Evolutionary conservation across 2,888 invertebrate species (phyloP), one percentile per base, ranked within the genome.

Genomic region (Drosophila borealis): DNA sequence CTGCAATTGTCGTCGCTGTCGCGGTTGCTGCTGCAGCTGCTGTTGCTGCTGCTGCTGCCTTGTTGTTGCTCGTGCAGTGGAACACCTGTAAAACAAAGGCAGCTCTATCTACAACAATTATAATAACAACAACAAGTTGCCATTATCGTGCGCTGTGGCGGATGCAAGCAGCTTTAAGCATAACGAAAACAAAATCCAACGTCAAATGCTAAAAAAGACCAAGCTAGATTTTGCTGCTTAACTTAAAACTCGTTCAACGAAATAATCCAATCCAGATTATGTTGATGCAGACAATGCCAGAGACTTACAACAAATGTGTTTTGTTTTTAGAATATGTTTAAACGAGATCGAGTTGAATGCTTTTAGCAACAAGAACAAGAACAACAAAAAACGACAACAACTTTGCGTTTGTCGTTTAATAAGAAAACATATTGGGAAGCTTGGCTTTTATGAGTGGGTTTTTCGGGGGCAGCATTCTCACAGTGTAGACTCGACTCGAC

Each of bases 51-150:
- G 70, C 5, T 50, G 55, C 49, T 36, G 17, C 25, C 42, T n/a
- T 56, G 46, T 25, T 64, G 67, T 49, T 80, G 87, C 76, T 81
- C 80, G 87, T 84, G 80, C 81, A 73, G 75, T 80, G 85, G 85
- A 85, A 85, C 85, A 85, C 85, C 88, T 85, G 85, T 85, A 84
- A 74, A 80, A 80, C 78, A 86, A 84, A 86, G 79, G 75, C 81
- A 65, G 68, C 68, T 62, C 66, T 78, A 82, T 82, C 82, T 80
- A 63, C 65, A 76, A 54, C 76, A 65, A 65, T 59, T 48, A 29
- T 48, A 21, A 53, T 42, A 45, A 54, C 49, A 45, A 62, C 34
- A 36, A 56, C 36, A 41, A 68, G 51, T 33, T 41, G 61, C 63
- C 53, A 64, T 59, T 79, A 77, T 80, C 82, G 82, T 82, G 85